Conservation (phyloP, 1,140 invertebrate species). For the Trissolcus basalis region DNA sequence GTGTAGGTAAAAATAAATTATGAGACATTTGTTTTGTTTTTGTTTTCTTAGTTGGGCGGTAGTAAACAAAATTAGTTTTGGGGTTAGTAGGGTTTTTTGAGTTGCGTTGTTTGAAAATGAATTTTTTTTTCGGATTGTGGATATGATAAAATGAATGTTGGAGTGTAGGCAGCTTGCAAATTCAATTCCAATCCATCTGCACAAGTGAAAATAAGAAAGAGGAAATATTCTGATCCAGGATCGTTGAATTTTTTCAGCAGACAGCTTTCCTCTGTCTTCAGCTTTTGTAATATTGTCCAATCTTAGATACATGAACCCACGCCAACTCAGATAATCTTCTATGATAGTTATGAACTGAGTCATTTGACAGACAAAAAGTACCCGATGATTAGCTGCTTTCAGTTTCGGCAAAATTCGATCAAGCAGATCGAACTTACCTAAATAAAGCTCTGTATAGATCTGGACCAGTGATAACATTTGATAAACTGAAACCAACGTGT, state of each 20-base stretch:
- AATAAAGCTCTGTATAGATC: slow-evolving; percentile 94
- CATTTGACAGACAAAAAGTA: slow-evolving; percentile 99
- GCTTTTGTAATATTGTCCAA: slow-evolving; percentile 98
- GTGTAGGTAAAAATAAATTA: no score
- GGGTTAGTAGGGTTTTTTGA: no score
- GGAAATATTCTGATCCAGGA: slow-evolving; percentile 92
- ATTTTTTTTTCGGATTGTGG: no score
- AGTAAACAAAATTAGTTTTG: no score
- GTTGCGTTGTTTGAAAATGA: no score
- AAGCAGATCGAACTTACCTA: slow-evolving; percentile 99
- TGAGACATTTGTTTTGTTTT: no score
- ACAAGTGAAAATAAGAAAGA: slow-evolving; percentile 96
- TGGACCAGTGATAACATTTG: slow-evolving; percentile 84
- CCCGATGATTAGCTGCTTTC: slow-evolving; percentile 91
- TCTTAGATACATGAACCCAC: slow-evolving; percentile 84
- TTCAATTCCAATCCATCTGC: slow-evolving; percentile 98
- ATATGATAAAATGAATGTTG: no score
- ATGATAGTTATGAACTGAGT: slow-evolving; percentile 99
- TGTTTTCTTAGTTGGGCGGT: no score
- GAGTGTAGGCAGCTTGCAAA: slow-evolving; percentile 97
- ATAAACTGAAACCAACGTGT: slow-evolving; percentile 83
- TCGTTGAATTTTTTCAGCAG: slow-evolving; percentile 95
- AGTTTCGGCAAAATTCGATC: slow-evolving; percentile 98
- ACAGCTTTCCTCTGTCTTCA: slow-evolving; percentile 96
- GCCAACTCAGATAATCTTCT: slow-evolving; percentile 96